Conservation (phyloP, 1,140 invertebrate species). For the Ostrea denselamellosa region DNA sequence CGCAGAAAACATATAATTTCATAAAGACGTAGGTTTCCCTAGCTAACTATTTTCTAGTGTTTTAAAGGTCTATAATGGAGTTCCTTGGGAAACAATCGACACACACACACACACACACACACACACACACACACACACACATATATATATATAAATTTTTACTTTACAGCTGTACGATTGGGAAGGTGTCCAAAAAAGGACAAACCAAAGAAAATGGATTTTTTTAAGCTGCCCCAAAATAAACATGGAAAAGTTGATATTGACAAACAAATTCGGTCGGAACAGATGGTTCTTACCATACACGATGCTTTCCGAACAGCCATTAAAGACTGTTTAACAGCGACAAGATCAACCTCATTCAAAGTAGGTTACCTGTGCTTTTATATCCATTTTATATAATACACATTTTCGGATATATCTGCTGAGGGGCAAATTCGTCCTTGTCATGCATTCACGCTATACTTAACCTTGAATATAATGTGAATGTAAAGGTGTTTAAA, state of each 20-base stretch:
- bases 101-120: background rate
- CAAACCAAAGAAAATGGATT: slow-evolving; percentile 63
- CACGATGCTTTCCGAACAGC: slow-evolving; percentile 68
- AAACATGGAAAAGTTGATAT: slow-evolving; percentile 63
- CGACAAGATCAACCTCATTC: background rate
- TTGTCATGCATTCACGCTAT: too few species aligned
- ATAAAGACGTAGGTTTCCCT: too few species aligned
- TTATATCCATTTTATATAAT: too few species aligned
- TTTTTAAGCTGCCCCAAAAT: slow-evolving; percentile 68
- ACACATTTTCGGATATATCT: too few species aligned
- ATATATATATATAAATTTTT: background rate
- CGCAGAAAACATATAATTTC: too few species aligned
- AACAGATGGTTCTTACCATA: slow-evolving; percentile 70
- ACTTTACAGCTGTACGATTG: slow-evolving; percentile 64
- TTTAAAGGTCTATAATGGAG: too few species aligned
- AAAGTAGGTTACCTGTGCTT: background rate
- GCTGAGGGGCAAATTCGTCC: too few species aligned
- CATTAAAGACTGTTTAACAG: slow-evolving; percentile 50
- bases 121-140: background rate
- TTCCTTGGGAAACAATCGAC: too few species aligned
- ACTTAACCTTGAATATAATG: too few species aligned
- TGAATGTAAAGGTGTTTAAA: too few species aligned
- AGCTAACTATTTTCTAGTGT: too few species aligned
- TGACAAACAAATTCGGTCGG: slow-evolving; percentile 68
- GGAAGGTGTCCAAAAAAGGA: slow-evolving; percentile 72